Evolutionary conservation across 92 coral and sea anemone genomes (phyloP).

Genomic region (Ricordea florida): DNA sequence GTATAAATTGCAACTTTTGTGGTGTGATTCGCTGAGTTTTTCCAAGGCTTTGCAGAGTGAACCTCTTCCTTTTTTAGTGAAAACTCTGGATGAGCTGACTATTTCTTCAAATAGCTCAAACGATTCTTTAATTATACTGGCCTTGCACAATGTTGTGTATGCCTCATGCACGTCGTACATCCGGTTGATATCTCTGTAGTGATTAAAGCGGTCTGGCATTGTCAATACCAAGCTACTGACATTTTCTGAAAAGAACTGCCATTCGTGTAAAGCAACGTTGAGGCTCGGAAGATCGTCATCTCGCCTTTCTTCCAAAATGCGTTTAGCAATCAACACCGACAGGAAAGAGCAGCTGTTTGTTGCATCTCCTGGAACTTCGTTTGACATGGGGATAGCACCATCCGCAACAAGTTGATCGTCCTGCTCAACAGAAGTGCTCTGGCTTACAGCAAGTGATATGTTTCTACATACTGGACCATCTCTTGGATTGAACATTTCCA

Average conservation of each 20-base stretch:
- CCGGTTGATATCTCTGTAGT: no score
- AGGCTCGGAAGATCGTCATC: background rate
- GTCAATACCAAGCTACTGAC: slow-evolving; percentile 1
- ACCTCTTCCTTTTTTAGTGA: slow-evolving; percentile 28
- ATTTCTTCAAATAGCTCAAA: slow-evolving; percentile 40
- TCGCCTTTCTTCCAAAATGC: no score
- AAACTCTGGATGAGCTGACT: slow-evolving; percentile 16
- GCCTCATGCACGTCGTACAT: no score
- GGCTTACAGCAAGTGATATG: no score
- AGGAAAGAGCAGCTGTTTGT: slow-evolving; percentile 55
- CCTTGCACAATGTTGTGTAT: no score
- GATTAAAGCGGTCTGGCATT: slow-evolving; percentile 26
- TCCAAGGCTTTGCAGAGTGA: slow-evolving; percentile 27
- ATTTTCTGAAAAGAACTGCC: slow-evolving; percentile 12
- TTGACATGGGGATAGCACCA: background rate
- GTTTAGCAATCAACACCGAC: slow-evolving; percentile 16
- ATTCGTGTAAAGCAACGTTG: slow-evolving; percentile 14
- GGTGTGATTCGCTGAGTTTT: background rate
- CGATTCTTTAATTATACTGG: background rate
- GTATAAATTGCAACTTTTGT: slow-evolving; percentile 40
- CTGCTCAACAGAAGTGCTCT: slow-evolving; percentile 31
- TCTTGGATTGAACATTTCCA: background rate
- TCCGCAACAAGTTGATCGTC: slow-evolving; percentile 11
- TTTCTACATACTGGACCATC: no score
- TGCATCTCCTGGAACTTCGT: slow-evolving; percentile 22